A percentile compares a stretch with the other conserved stretches of the same genome.
Evolutionary conservation across 2,888 invertebrate species (phyloP).

Genomic region (Furcula furcula): DNA sequence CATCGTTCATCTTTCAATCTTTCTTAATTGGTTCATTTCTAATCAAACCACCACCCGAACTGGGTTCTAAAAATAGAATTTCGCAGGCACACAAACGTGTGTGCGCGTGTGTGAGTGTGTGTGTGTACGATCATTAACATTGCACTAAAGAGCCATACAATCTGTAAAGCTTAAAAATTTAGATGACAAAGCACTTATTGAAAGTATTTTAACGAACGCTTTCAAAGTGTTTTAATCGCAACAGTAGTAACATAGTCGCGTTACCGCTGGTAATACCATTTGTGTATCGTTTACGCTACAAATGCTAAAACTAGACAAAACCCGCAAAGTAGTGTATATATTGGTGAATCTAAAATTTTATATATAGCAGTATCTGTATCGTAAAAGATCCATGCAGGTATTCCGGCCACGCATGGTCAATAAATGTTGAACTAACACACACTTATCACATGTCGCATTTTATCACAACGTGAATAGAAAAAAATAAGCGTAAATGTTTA

Average conservation of each 20-base stretch:
- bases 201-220: constrained; percentile 16
- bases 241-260: constrained; percentile 36
- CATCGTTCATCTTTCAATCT: not conserved
- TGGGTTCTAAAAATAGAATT: constrained; percentile 37
- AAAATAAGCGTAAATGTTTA: constrained; percentile 44
- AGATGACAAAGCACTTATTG: constrained; percentile 26
- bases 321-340: too few species aligned
- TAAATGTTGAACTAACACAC: constrained; percentile 73
- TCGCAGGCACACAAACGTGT: constrained; percentile 60
- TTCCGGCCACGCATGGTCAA: constrained; percentile 47
- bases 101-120: constrained; percentile 73
- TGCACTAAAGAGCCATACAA: constrained; percentile 36
- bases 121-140: constrained; percentile 71
- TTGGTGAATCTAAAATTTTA: too few species aligned
- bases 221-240: constrained; percentile 28
- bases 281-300: constrained; percentile 26
- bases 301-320: too few species aligned
- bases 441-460: constrained; percentile 58
- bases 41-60: constrained; percentile 24
- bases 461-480: constrained; percentile 39
- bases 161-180: constrained; percentile 22
- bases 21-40: constrained; percentile 5
- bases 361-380: too few species aligned
- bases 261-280: constrained; percentile 36
- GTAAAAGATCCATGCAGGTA: constrained; percentile 27